Evolutionary conservation across 2,888 invertebrate species (phyloP), one percentile per base, ranked within the genome.

Genomic region (Orchesellides sinensis): DNA sequence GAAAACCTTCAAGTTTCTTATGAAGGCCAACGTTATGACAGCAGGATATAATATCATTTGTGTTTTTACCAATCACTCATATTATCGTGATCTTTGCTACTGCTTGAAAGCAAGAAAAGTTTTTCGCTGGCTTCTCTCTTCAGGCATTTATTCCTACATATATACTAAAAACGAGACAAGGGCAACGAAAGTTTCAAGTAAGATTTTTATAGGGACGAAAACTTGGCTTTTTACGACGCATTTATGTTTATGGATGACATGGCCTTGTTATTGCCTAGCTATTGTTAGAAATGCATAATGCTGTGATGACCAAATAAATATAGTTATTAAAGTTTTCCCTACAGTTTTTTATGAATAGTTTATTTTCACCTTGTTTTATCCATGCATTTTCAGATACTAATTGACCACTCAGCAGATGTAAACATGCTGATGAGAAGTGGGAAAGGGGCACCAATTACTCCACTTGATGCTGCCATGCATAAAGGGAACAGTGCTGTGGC

Each of bases 401-500:
- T 98, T 77, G 97, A 97, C 89, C 92, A 94, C 68, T 95, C 95
- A 0, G 96, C 96, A 0, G 93, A 96, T 89, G 93, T 97, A 0
- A 98, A 98, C 90, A 94, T 95, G 0, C 92, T 98, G 19, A 93
- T 96, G 87, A 92, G 95, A 77, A 96, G 95, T 40, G 94, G 94
- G 0, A 95, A 95, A 90, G 96, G 97, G 93, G 94, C 84, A 8
- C 93, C 95, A 69, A 93, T 97, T 91, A 98, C 98, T 0, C 96
- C 98, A 0, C 91, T 98, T 87, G 98, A 98, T 90, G 96, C 97
- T 85, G 97, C 98, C 0, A 92, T 97, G 4, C 94, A 94, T 88
- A 93, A 95, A 82, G 96, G 96, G 0, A 95, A 96, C 90, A 92
- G 96, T 74, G 96, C 97, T 1, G 96, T 96, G 69, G 98, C 98